A percentile compares a stretch with the other conserved stretches of the same genome.
These are phyloP conservation scores for Sorex araneus DNA, from an alignment of 2,113 vertebrate species.

Conservation along the genomic window DNA sequence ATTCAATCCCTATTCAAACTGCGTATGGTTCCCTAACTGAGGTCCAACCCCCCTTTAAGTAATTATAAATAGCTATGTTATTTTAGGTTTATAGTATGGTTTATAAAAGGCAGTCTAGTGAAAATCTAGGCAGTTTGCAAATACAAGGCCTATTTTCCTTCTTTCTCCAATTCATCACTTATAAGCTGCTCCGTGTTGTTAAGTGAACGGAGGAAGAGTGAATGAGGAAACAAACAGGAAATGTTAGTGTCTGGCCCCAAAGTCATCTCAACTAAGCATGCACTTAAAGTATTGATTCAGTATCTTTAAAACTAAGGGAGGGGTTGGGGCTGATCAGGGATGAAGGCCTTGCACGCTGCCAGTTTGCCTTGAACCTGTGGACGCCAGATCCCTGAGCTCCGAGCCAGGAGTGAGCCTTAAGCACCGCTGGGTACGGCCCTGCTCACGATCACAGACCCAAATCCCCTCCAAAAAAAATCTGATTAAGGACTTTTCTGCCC, in stretches of 20 bases:
- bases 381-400: no score
- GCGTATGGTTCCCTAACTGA: no score
- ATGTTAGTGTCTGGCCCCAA: neutral
- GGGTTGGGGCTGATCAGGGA: neutral
- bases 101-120: slow-evolving; percentile 11
- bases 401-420: no score
- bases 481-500: neutral
- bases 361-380: no score
- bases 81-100: neutral
- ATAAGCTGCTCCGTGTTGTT: neutral
- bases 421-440: no score
- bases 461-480: no score
- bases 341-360: no score
- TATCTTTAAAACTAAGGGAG: slow-evolving; percentile 1
- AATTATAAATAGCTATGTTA: neutral
- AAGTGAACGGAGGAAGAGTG: neutral
- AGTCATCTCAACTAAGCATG: slow-evolving; percentile 13
- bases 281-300: neutral
- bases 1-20: neutral
- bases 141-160: neutral
- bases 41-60: no score
- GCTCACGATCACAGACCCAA: no score
- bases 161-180: neutral
- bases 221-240: neutral
- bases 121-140: slow-evolving; percentile 50